phyloP scores from a whole-genome alignment of 2,113 vertebrate species.

The Ginglymostoma cirratum region DNA sequence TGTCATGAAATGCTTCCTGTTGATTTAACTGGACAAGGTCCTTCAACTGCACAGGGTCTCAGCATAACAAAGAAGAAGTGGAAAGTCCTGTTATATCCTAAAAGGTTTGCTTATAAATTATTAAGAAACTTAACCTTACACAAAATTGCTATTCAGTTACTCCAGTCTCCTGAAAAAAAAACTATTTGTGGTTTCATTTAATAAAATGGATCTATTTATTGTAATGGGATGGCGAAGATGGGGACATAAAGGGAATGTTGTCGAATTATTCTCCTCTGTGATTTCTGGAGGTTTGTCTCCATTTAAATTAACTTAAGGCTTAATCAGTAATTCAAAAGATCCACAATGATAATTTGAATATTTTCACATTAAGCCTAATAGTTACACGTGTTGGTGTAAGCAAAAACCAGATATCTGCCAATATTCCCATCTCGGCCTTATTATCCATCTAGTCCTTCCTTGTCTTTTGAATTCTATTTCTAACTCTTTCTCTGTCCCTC shows the following conservation, averaged over 20 bases:
- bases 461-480: background rate
- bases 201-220: background rate
- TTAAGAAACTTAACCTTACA: background rate
- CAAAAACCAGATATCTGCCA: background rate
- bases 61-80: too few species aligned
- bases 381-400: background rate
- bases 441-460: background rate
- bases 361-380: background rate
- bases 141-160: background rate
- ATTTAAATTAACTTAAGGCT: conserved; percentile 2
- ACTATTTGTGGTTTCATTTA: background rate
- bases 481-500: background rate
- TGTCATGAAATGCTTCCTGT: background rate
- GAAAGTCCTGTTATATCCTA: background rate
- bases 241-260: background rate
- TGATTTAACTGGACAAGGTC: background rate
- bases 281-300: background rate
- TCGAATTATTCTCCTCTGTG: background rate
- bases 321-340: background rate
- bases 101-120: background rate
- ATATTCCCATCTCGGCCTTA: background rate
- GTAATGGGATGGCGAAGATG: background rate
- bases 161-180: background rate
- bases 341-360: background rate
- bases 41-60: background rate